Evolutionary conservation across 2,888 invertebrate genomes (phyloP).

Genomic region (Zaprionus bogoriensis): DNA sequence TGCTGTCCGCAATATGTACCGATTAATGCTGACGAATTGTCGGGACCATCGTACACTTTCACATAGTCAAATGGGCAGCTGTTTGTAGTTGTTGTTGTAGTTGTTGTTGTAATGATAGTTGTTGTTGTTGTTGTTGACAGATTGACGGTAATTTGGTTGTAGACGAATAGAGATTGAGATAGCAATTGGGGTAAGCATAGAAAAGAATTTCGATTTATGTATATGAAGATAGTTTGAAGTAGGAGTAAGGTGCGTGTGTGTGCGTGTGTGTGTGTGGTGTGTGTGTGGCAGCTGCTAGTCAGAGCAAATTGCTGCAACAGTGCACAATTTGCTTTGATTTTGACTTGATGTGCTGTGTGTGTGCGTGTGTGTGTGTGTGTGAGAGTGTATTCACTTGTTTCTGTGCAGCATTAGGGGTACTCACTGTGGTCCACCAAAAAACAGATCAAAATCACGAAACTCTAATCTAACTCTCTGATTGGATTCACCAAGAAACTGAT

Average conservation of each 20-base stretch:
- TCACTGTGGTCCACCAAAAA: slow-evolving; percentile 99
- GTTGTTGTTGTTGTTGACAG: slow-evolving; percentile 32
- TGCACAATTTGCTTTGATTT: slow-evolving; percentile 64
- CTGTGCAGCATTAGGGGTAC: slow-evolving; percentile 83
- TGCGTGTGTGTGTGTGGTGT: slow-evolving; percentile 6
- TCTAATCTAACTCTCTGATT: slow-evolving; percentile 96
- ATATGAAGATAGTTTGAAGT: slow-evolving; percentile 49
- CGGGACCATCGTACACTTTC: slow-evolving; percentile 97
- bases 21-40: slow-evolving; percentile 94
- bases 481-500: slow-evolving; percentile 94
- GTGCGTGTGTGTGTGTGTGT: slow-evolving; percentile 5
- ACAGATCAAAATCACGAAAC: slow-evolving; percentile 99
- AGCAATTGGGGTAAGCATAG: slow-evolving; percentile 30
- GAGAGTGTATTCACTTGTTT: slow-evolving; percentile 9
- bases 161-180: slow-evolving; percentile 36
- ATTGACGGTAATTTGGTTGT: slow-evolving; percentile 40
- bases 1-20: slow-evolving; percentile 99
- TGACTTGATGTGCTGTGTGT: slow-evolving; percentile 49
- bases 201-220: slow-evolving; percentile 48
- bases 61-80: slow-evolving; percentile 99
- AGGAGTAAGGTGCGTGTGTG: too few relatives aligned
- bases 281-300: slow-evolving; percentile 53
- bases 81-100: slow-evolving; percentile 80
- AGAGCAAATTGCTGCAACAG: slow-evolving; percentile 48
- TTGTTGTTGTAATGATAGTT: slow-evolving; percentile 27